Evolutionary conservation across 1,140 invertebrate genomes (phyloP).

Genomic region (Brachionus rubens): DNA sequence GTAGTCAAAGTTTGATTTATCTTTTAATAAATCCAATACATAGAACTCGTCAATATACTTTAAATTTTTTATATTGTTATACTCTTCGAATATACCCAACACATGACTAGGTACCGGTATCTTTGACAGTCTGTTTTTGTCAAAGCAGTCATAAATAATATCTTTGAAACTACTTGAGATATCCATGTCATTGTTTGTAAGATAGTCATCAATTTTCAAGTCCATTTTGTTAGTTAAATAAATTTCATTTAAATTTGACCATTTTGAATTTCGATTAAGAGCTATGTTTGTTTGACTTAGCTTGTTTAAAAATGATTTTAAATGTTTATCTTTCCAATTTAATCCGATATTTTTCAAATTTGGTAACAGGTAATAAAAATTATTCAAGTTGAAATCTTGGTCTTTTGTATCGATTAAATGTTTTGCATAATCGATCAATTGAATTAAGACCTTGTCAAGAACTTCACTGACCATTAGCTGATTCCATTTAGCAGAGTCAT

Average conservation of each 20-base stretch:
- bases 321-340: conserved; percentile 34
- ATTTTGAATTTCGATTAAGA: not conserved
- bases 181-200: not conserved
- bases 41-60: not conserved
- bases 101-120: conserved; percentile 2
- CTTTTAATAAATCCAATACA: not conserved
- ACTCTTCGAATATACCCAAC: conserved; percentile 8
- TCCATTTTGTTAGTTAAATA: conserved; percentile 36
- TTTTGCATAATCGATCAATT: conserved; percentile 46
- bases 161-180: not conserved
- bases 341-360: not conserved
- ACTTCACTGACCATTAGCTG: conserved; percentile 47
- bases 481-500: conserved; percentile 27
- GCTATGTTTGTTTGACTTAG: not conserved
- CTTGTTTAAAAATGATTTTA: conserved; percentile 15
- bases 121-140: not conserved
- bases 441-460: conserved; percentile 44
- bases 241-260: conserved; percentile 22
- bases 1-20: not conserved
- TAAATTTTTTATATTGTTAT: not conserved
- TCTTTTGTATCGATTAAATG: conserved; percentile 7
- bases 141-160: conserved; percentile 18
- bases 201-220: not conserved
- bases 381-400: not conserved
- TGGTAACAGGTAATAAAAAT: conserved; percentile 1